A percentile compares a stretch with the other conserved stretches of the same genome.
Conservation (phyloP, 2,113 vertebrate species). For the Tilapia sparmanii region DNA sequence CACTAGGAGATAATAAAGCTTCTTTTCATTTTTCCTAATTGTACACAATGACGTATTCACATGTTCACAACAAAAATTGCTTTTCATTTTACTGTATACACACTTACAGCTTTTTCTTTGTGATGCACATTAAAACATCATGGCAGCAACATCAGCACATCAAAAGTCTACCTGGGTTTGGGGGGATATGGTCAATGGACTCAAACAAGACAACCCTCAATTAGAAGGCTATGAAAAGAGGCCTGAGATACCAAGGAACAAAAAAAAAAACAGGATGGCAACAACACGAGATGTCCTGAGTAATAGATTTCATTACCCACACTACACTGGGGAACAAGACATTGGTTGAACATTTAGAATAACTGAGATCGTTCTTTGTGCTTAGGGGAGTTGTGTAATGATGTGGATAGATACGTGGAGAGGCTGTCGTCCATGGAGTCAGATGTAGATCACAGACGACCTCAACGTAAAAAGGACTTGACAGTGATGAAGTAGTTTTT, state of each 20-base stretch:
- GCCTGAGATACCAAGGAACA: neutral
- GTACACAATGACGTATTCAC: neutral
- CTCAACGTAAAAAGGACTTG: neutral
- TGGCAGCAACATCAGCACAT: neutral
- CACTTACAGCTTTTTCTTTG: neutral
- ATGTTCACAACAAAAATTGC: neutral
- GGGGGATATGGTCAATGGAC: neutral
- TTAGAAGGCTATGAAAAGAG: neutral
- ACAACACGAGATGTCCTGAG: neutral
- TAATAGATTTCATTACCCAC: slow-evolving; percentile 4
- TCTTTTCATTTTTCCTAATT: neutral
- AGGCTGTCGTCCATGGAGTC: neutral
- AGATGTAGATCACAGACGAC: neutral
- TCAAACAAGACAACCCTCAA: neutral
- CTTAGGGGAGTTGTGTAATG: neutral
- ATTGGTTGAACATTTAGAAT: slow-evolving; percentile 4
- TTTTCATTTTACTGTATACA: neutral
- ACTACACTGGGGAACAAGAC: neutral
- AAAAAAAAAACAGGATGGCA: neutral
- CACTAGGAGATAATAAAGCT: neutral
- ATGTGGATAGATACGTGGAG: neutral
- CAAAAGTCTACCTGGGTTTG: too few relatives aligned
- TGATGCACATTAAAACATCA: neutral
- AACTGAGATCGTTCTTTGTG: neutral
- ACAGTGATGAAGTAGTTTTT: neutral